A percentile compares a stretch with the other conserved stretches of the same genome.
These are phyloP conservation scores for Pseudochirops corinnae DNA, from an alignment of 2,797 vertebrate species.

Conservation along the genomic window DNA sequence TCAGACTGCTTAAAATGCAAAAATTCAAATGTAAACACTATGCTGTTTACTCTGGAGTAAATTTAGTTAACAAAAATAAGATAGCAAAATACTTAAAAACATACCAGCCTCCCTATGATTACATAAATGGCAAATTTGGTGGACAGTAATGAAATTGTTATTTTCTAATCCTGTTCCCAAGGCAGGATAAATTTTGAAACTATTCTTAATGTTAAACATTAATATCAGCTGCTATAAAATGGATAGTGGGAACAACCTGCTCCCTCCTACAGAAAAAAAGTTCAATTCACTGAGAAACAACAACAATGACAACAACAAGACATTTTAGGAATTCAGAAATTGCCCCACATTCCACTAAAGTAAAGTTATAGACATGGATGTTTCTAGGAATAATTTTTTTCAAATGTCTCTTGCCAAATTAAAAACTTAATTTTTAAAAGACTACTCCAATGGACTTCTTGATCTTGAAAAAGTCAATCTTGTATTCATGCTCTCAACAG, in stretches of 20 bases:
- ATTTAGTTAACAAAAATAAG: conserved; percentile 42
- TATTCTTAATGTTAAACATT: background rate
- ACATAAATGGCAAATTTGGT: conserved; percentile 6
- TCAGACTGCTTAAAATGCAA: conserved; percentile 11
- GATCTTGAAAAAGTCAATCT: background rate
- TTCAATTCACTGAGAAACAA: background rate
- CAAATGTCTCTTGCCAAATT: background rate
- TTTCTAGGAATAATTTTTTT: background rate
- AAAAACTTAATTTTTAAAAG: conserved; percentile 37
- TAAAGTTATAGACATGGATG: background rate
- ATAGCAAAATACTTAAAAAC: conserved; percentile 16
- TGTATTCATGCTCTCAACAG: conserved; percentile 16
- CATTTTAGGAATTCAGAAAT: background rate
- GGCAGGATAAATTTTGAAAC: conserved; percentile 28
- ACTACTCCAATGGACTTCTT: conserved; percentile 20
- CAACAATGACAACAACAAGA: background rate
- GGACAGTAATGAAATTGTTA: conserved; percentile 43
- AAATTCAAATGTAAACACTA: conserved; percentile 43
- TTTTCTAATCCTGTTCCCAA: conserved; percentile 50
- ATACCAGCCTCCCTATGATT: background rate
- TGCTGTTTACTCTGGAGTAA: conserved; percentile 23
- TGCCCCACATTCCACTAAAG: background rate
- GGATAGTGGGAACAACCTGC: background rate
- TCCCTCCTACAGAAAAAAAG: conserved; percentile 3
- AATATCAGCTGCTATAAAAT: background rate